Evolutionary conservation across 2,888 invertebrate species (phyloP), one percentile per base, ranked within the genome.

Genomic region (Lypha dubia): DNA sequence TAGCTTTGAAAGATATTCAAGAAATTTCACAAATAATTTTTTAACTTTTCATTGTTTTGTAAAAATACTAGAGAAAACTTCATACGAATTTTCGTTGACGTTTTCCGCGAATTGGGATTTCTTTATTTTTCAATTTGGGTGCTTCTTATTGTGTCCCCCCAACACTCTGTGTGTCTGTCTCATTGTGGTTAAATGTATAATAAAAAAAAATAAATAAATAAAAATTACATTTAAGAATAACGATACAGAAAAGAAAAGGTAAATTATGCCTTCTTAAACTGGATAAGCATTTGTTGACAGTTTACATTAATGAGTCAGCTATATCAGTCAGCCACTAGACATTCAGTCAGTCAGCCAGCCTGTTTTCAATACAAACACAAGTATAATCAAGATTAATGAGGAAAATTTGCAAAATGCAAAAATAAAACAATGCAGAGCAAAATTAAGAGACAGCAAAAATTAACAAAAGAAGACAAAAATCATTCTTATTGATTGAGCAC

Each of bases 341-440:
- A 28, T 53, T 38, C 17, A 53, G 22, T 17, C 58, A 67, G 20
- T 38, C 17, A 53, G 22, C 13, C 58, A 67, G 20, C 28, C 70
- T 53, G 32, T 17, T 60, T 62, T 62, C 53, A 79, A 35, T 28
- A 51, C 75, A n/a, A 17, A 35, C 41, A 51, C 75, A n/a, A 17
- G 32, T 68, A n/a, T n/a, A 68, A 73, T 79, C 73, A 73, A 73
- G 73, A 65, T 79, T 65, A 79, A 73, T 65, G 65, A 58, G 38
- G 24, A 28, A 73, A 65, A 79, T 63, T 73, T 46, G 17, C n/a
- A 44, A 63, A n/a, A 51, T 51, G 35, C 17, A 35, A 51, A 20
- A 67, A 22, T 13, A 32, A 32, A 49, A 60, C 7, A 67, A 58
- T 53, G 46, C 22, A 20, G 13, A 28, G 35, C 9, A n/a, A 35